A percentile compares a stretch with the other conserved stretches of the same genome.
phyloP scores from a whole-genome alignment of 2,888 invertebrate genomes.

The Coenonympha arcania region DNA sequence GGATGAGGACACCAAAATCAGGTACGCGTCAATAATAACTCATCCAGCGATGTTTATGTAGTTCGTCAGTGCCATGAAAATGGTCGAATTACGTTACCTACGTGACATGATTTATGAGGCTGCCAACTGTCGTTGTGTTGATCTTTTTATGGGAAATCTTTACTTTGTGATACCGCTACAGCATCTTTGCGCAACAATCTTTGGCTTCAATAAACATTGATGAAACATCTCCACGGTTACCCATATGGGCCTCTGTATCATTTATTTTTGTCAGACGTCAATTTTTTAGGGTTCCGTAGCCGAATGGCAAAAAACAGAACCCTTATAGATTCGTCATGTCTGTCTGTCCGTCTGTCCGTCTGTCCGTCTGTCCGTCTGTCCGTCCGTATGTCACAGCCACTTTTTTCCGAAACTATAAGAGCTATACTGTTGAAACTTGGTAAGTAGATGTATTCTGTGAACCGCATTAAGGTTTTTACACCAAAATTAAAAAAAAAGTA shows the following conservation, averaged over 20 bases:
- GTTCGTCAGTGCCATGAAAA: slow-evolving; percentile 20
- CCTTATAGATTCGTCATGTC: too few relatives aligned
- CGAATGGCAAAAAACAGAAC: too few relatives aligned
- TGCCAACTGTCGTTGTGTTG: slow-evolving; percentile 47
- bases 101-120: slow-evolving; percentile 60
- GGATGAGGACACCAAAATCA: too few relatives aligned
- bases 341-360: too few relatives aligned
- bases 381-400: too few relatives aligned
- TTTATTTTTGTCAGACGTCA: slow-evolving; percentile 14
- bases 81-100: slow-evolving; percentile 34
- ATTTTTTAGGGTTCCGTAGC: too few relatives aligned
- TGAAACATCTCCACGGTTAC: slow-evolving; percentile 30
- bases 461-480: too few relatives aligned
- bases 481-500: too few relatives aligned
- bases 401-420: too few relatives aligned
- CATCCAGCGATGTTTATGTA: slow-evolving; percentile 14
- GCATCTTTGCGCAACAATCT: slow-evolving; percentile 28
- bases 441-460: too few relatives aligned
- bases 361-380: too few relatives aligned
- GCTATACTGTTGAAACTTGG: too few relatives aligned
- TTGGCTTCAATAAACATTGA: slow-evolving; percentile 39
- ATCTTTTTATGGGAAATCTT: slow-evolving; percentile 55
- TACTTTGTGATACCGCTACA: slow-evolving; percentile 40
- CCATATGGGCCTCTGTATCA: slow-evolving; percentile 20
- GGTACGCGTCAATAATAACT: slow-evolving; percentile 1